Conservation (phyloP, 2,797 vertebrate genomes). For the Chrosomus eos region DNA sequence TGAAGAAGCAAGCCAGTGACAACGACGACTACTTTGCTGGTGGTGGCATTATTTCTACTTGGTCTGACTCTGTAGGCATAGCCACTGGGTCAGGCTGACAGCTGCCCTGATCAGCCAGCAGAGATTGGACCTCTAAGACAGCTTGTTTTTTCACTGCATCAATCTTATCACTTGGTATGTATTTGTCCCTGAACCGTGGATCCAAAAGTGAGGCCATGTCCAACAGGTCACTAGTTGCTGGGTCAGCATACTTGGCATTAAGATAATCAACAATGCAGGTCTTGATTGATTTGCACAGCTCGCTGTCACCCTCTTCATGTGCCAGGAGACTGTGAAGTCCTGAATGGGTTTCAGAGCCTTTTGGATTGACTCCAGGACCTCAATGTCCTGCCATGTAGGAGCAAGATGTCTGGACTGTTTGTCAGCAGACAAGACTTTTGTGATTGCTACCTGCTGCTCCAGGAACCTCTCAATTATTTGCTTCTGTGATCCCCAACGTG, state of each 20-base stretch:
- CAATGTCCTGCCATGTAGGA: slow-evolving; percentile 50
- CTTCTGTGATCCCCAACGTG: slow-evolving; percentile 43
- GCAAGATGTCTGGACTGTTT: slow-evolving; percentile 53
- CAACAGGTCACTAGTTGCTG: slow-evolving; percentile 49
- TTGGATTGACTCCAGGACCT: slow-evolving; percentile 51
- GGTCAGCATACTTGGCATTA: slow-evolving; percentile 47
- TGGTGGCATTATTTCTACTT: slow-evolving; percentile 13
- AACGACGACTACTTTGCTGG: slow-evolving; percentile 31
- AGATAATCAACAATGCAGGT: slow-evolving; percentile 49
- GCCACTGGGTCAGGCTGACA: too few relatives aligned
- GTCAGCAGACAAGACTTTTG: slow-evolving; percentile 52
- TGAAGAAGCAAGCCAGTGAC: slow-evolving; percentile 50
- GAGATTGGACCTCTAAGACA: background rate
- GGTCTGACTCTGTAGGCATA: background rate
- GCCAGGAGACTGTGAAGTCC: slow-evolving; percentile 53
- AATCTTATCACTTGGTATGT: slow-evolving; percentile 44
- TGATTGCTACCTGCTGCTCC: slow-evolving; percentile 51
- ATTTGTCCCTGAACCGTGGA: slow-evolving; percentile 44
- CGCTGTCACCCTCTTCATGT: slow-evolving; percentile 23
- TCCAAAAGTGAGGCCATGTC: slow-evolving; percentile 39
- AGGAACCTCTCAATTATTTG: slow-evolving; percentile 48
- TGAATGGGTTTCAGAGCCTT: slow-evolving; percentile 44
- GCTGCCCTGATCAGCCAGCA: too few relatives aligned
- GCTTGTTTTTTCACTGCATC: slow-evolving; percentile 37
- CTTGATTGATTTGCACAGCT: slow-evolving; percentile 55